phyloP scores from a whole-genome alignment of 1,140 invertebrate genomes.

The Drosophila sp. region DNA sequence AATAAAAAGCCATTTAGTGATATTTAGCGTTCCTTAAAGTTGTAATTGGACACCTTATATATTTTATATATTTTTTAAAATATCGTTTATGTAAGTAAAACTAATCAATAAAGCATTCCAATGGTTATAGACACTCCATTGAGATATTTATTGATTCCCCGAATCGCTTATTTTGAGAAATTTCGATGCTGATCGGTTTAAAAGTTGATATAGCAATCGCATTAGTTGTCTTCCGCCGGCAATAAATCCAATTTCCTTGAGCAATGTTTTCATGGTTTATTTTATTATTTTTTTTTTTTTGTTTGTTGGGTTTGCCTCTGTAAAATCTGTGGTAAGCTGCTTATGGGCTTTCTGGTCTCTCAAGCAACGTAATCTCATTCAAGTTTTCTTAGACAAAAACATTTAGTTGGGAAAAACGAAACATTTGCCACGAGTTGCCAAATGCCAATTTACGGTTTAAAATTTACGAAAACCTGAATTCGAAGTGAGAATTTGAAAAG shows the following conservation, averaged over 20 bases:
- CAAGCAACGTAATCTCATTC: constrained; percentile 2
- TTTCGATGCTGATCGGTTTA: not conserved
- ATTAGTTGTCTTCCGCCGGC: not conserved
- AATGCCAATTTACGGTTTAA: constrained; percentile 11
- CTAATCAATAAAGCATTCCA: no score
- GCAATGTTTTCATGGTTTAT: not conserved
- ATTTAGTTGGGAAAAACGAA: not conserved
- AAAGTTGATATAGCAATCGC: constrained; percentile 10
- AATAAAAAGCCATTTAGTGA: no score
- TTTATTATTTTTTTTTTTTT: not conserved
- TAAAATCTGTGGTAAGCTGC: constrained; percentile 9
- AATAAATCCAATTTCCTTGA: constrained; percentile 6
- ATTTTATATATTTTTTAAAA: no score
- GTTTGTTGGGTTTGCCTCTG: not conserved
- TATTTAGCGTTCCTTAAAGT: no score
- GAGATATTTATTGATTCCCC: no score
- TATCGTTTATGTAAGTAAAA: no score
- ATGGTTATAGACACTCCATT: no score
- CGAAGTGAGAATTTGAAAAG: not conserved
- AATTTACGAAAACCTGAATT: not conserved
- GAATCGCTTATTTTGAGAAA: not conserved
- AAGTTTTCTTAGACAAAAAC: constrained; percentile 2
- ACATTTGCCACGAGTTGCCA: not conserved
- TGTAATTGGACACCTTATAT: no score
- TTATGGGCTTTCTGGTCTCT: constrained; percentile 7